These are phyloP conservation scores for Tympanuchus pallidicinctus DNA, from an alignment of 2,113 vertebrate genomes.

Conservation along the genomic window DNA sequence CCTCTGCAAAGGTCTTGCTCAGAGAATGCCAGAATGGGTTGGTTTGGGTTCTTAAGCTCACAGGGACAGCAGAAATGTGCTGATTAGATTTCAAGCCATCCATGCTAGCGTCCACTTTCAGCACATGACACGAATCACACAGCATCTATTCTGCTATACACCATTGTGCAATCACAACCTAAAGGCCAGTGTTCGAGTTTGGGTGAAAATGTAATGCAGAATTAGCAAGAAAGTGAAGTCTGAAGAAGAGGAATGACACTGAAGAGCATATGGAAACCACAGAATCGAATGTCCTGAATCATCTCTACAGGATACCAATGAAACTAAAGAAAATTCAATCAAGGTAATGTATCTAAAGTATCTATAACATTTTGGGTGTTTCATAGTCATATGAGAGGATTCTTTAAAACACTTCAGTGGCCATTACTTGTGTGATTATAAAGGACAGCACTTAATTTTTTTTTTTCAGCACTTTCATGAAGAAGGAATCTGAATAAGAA, in stretches of 20 bases:
- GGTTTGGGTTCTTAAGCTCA: neutral
- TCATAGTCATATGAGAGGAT: neutral
- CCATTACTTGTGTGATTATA: neutral
- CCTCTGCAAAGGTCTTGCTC: neutral
- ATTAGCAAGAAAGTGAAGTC: neutral
- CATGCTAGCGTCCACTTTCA: neutral
- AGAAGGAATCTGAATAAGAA: neutral
- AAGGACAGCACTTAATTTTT: neutral
- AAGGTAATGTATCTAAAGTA: constrained; percentile 55
- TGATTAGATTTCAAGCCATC: neutral
- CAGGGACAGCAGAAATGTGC: neutral
- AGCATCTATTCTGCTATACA: neutral
- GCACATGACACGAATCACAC: neutral
- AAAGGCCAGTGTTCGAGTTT: neutral
- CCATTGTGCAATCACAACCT: neutral
- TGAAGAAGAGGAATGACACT: neutral
- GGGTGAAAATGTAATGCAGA: neutral
- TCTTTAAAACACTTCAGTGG: neutral
- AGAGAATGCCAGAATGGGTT: neutral
- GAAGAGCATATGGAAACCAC: neutral
- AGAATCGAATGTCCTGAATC: neutral
- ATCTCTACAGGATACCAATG: accelerated
- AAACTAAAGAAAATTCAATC: neutral
- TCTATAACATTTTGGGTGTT: neutral
- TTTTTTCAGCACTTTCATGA: neutral